Base-by-base conservation (phyloP, 2,797 vertebrate genomes). In the Buphagus erythrorhynchus region DNA sequence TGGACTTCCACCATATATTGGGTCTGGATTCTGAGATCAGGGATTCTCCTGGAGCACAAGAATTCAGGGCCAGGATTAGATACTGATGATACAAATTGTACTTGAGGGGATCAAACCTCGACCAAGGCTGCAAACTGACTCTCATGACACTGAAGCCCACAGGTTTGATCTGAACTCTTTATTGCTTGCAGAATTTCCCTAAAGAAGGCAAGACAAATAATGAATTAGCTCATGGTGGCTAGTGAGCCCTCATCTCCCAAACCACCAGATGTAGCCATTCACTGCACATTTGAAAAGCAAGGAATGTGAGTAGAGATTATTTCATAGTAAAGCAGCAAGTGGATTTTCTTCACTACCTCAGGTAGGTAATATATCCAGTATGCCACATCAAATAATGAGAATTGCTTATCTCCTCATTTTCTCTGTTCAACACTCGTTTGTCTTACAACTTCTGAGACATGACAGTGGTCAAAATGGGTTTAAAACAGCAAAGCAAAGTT, bases 71-170 rank as follows among this genome's bases (percentile, higher is more conserved):
- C 10, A 54, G 17, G 11, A 54, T 65, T 38, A 78, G 35, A 74
- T 31, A 25, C 11, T 38, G n/a, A n/a, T 0, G 0, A 26, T 25
- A 65, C 20, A 69, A 72, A 31, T 28, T 31, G 7, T 12, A 24
- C 16, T 40, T 38, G 22, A 83, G 11, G 5, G 7, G 4, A 65
- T 7, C 28, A 71, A 63, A 28, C 16, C 9, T 38, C 49, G 26
- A 71, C 21, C 17, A 54, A 71, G 16, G 16, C 36, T 72, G 35
- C 7, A 77, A 43, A 69, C 5, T 45, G 31, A 43, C 14, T 72
- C 5, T 62, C 21, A 63, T 6, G 19, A 13, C 11, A 9, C 18
- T 33, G 63, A 63, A 42, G 16, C 8, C 8, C 31, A 26, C 3
- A n/a, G 17, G 7, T 65, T 83, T 80, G 12, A 15, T 57, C 20